Conservation (phyloP, 1,140 invertebrate genomes). For the Panulirus ornatus region DNA sequence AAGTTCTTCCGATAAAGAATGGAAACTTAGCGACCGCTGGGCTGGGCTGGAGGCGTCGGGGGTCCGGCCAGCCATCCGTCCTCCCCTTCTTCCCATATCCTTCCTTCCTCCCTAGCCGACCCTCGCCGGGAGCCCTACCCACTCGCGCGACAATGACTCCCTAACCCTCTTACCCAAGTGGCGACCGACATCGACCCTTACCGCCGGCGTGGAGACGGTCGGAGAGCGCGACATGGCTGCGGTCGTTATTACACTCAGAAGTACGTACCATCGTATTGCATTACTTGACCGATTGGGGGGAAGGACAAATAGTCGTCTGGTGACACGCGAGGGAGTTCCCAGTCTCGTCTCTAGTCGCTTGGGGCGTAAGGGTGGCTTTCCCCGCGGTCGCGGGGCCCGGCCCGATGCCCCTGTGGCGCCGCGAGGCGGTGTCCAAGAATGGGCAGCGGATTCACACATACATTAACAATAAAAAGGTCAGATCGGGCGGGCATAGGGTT, state of each 20-base stretch:
- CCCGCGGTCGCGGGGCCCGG: not conserved
- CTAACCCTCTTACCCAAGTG: conserved; percentile 19
- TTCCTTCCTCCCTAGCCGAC: conserved; percentile 54
- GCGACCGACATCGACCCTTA: conserved; percentile 26
- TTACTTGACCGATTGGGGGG: conserved; percentile 71
- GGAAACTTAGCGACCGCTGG: conserved; percentile 38
- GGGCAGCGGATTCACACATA: conserved; percentile 74
- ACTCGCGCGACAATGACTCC: conserved; percentile 25
- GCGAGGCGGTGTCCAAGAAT: conserved; percentile 67
- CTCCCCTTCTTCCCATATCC: conserved; percentile 67
- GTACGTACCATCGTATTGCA: conserved; percentile 72
- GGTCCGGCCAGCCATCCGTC: conserved; percentile 52
- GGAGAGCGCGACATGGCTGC: conserved; percentile 2
- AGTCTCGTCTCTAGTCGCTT: not conserved
- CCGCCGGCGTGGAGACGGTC: not conserved
- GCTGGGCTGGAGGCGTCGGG: not conserved
- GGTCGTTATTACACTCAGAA: conserved; percentile 64
- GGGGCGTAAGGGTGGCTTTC: conserved; percentile 14
- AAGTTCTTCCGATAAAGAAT: conserved; percentile 61
- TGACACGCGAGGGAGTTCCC: not conserved
- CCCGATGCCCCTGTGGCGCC: not conserved
- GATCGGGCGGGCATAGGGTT: conserved; percentile 72
- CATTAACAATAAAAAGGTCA: conserved; percentile 75
- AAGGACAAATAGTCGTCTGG: conserved; percentile 51
- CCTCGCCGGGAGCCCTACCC: conserved; percentile 57